These are phyloP conservation scores for Drosophila seclusa DNA, from an alignment of 2,888 invertebrate genomes.

Conservation along the genomic window DNA sequence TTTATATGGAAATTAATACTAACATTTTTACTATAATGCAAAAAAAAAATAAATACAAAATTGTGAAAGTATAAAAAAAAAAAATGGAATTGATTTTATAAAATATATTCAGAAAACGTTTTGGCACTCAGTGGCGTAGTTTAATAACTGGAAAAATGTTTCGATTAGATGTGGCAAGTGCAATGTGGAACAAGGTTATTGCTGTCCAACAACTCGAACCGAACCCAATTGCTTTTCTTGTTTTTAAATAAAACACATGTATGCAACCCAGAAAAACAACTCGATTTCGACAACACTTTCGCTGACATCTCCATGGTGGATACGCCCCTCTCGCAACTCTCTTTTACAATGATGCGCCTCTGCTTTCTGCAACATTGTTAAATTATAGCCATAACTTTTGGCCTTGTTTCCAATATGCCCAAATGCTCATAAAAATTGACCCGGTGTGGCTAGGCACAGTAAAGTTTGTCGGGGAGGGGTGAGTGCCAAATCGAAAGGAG, in stretches of 20 bases:
- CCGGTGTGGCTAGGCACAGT: conserved; percentile 52
- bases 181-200: conserved; percentile 1
- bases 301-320: conserved; percentile 9
- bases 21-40: conserved; percentile 63
- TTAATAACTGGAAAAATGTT: conserved; percentile 22
- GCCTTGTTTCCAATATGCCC: conserved; percentile 76
- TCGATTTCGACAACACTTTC: conserved; percentile 15
- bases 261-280: conserved; percentile 3
- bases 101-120: conserved; percentile 53
- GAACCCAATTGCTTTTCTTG: not conserved
- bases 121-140: conserved; percentile 39
- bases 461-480: not conserved
- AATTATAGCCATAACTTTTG: conserved; percentile 75
- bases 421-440: conserved; percentile 77
- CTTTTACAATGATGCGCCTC: conserved; percentile 35
- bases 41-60: conserved; percentile 19
- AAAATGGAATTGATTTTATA: conserved; percentile 61
- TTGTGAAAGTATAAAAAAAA: conserved; percentile 3
- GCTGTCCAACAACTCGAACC: not conserved
- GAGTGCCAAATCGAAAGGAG: not conserved
- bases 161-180: conserved; percentile 2
- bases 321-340: not conserved
- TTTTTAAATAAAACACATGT: not conserved
- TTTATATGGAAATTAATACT: conserved; percentile 77
- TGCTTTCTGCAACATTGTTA: conserved; percentile 54